phyloP scores from a whole-genome alignment of 2,113 vertebrate genomes.

The Tenrec ecaudatus region DNA sequence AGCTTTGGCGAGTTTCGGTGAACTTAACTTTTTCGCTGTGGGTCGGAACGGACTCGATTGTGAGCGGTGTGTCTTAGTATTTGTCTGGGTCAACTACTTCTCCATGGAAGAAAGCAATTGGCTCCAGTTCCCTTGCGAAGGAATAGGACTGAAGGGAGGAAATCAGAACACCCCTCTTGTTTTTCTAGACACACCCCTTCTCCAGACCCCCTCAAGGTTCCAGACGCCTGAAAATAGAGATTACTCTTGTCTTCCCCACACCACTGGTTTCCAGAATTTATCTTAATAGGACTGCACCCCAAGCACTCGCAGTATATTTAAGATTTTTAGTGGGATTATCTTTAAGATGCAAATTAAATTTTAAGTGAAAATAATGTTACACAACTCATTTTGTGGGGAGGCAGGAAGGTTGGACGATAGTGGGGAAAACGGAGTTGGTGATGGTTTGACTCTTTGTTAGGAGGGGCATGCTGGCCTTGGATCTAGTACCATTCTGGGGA shows the following conservation, averaged over 20 bases:
- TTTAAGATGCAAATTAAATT: background rate
- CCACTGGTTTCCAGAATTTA: background rate
- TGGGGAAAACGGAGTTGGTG: background rate
- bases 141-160: background rate
- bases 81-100: background rate
- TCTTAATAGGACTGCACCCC: background rate
- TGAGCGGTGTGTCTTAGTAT: too few relatives aligned
- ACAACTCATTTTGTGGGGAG: background rate
- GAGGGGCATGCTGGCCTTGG: background rate
- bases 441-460: background rate
- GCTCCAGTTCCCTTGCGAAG: background rate
- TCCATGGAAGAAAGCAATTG: background rate
- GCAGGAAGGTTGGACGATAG: background rate
- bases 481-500: background rate
- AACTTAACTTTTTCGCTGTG: slow-evolving; percentile 3
- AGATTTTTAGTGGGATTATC: background rate
- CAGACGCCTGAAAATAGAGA: background rate
- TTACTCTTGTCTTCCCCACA: background rate
- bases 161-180: background rate
- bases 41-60: background rate
- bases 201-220: background rate
- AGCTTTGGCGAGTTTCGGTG: background rate
- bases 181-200: background rate
- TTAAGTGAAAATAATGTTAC: background rate
- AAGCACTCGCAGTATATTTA: background rate